Percentiles rank a stretch among this genome's conserved stretches.
phyloP scores from a whole-genome alignment of 2,888 invertebrate species.

The Hesperia comma region DNA sequence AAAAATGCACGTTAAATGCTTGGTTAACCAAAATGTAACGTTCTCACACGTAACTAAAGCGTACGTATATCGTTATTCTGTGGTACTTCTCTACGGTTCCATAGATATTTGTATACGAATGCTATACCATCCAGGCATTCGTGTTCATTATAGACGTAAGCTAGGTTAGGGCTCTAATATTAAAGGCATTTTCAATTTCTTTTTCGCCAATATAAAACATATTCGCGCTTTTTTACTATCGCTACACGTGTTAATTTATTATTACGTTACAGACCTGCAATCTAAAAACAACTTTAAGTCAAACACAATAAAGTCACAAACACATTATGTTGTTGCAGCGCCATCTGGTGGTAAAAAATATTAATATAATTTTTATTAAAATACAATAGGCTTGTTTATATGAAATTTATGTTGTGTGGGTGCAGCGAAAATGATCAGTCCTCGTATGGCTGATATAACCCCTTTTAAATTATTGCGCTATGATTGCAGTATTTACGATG shows the following conservation, averaged over 20 bases:
- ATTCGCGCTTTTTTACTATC: conserved; percentile 58
- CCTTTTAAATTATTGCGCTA: background rate
- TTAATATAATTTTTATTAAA: too few relatives aligned
- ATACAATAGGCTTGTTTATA: too few relatives aligned
- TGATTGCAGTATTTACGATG: conserved; percentile 58
- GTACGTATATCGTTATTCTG: background rate
- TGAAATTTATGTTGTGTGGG: too few relatives aligned
- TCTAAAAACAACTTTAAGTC: too few relatives aligned
- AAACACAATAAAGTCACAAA: too few relatives aligned
- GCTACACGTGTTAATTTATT: conserved; percentile 53
- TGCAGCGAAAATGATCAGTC: too few relatives aligned
- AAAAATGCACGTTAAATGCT: too few relatives aligned
- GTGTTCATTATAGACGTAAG: conserved; percentile 71
- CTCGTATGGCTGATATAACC: background rate
- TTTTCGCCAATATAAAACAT: conserved; percentile 64
- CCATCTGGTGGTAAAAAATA: too few relatives aligned
- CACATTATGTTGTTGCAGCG: too few relatives aligned
- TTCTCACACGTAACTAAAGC: too few relatives aligned
- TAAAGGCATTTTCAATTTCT: conserved; percentile 75
- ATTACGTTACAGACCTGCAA: conserved; percentile 57
- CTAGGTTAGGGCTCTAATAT: conserved; percentile 66
- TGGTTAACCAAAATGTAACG: too few relatives aligned
- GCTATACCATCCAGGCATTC: conserved; percentile 38
- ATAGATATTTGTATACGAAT: conserved; percentile 35
- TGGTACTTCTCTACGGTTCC: conserved; percentile 18